Percentiles rank a stretch among this genome's conserved stretches.
Conservation (phyloP, 2,797 vertebrate genomes). For the Allobates femoralis region DNA sequence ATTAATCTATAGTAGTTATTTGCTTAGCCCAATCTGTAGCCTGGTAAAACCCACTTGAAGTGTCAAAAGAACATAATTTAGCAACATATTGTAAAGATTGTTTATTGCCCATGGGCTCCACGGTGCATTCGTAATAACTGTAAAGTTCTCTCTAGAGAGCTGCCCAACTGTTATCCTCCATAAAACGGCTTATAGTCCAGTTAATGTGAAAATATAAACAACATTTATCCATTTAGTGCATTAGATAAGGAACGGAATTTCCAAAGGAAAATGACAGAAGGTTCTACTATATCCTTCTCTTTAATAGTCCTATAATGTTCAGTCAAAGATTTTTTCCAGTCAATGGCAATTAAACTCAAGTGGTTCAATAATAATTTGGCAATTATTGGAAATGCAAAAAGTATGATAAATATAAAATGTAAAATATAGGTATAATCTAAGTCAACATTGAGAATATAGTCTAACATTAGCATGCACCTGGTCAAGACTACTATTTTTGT, state of each 20-base stretch:
- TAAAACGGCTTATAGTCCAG: constrained; percentile 61
- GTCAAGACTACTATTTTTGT: too few relatives aligned
- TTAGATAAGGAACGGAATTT: constrained; percentile 50
- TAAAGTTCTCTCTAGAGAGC: constrained; percentile 56
- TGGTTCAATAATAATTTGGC: not conserved
- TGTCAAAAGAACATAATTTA: constrained; percentile 52
- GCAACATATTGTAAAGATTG: constrained; percentile 48
- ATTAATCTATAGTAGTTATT: constrained; percentile 54
- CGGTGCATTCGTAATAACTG: constrained; percentile 58
- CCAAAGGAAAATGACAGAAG: constrained; percentile 39
- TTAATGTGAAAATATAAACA: constrained; percentile 67
- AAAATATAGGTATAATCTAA: not conserved
- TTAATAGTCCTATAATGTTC: constrained; percentile 26
- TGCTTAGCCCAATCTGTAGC: constrained; percentile 56
- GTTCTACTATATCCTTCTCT: constrained; percentile 9
- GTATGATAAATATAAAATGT: not conserved
- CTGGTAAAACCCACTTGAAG: constrained; percentile 51
- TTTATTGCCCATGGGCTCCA: constrained; percentile 48
- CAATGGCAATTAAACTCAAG: not conserved
- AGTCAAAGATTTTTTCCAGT: not conserved
- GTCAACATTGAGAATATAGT: not conserved
- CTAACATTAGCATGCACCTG: too few relatives aligned
- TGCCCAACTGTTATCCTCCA: constrained; percentile 58
- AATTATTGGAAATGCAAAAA: not conserved
- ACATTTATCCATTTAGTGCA: constrained; percentile 64